Percentiles rank a stretch among this genome's conserved stretches.
These are phyloP conservation scores for Hyaena hyaena DNA, from an alignment of 2,113 vertebrate genomes.

Conservation along the genomic window DNA sequence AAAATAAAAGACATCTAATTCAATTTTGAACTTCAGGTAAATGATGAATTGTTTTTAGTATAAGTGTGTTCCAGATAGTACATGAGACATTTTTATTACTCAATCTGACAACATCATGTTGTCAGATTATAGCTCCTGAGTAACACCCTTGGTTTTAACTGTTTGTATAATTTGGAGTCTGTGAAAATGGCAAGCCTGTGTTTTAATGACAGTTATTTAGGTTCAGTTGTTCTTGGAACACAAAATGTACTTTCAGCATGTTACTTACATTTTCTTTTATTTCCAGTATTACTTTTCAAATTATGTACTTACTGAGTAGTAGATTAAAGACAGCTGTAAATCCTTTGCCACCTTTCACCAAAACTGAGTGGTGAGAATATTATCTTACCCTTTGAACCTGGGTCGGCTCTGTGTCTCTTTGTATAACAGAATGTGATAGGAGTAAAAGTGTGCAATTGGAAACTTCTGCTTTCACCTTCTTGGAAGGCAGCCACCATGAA, in stretches of 20 bases:
- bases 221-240: not conserved
- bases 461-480: not conserved
- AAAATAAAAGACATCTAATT: slow-evolving; percentile 42
- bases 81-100: slow-evolving; percentile 30
- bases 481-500: not conserved
- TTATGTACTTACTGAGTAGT: not conserved
- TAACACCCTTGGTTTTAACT: not conserved
- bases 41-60: not conserved
- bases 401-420: not conserved
- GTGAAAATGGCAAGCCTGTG: not conserved
- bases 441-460: not conserved
- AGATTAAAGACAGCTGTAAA: not conserved
- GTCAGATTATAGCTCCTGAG: not conserved
- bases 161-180: slow-evolving; percentile 20
- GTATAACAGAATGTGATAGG: not conserved
- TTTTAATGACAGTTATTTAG: slow-evolving; percentile 31
- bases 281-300: not conserved
- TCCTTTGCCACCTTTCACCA: not conserved
- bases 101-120: slow-evolving; percentile 13
- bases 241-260: not conserved
- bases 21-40: slow-evolving; percentile 47
- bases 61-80: not conserved
- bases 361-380: not conserved
- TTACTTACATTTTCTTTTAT: slow-evolving; percentile 6
- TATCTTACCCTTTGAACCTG: not conserved